Evolutionary conservation across 2,888 invertebrate genomes (phyloP).

Genomic region (Philereme vetulata): DNA sequence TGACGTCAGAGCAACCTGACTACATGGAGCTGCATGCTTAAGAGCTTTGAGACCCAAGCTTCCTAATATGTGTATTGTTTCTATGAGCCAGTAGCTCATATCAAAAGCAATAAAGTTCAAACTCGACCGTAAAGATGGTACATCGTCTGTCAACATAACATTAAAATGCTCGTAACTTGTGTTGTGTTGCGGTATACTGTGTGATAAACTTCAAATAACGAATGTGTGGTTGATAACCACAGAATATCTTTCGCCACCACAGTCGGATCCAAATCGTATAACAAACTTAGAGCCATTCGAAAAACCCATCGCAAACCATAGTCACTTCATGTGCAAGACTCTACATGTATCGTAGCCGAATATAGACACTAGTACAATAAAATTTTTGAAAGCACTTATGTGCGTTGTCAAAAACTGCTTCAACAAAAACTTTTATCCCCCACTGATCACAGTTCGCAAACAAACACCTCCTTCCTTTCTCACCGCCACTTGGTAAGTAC

Average conservation of each 20-base stretch:
- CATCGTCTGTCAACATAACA: conserved; percentile 2
- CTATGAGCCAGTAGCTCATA: not conserved
- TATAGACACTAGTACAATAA: too few relatives aligned
- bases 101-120: conserved; percentile 9
- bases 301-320: too few relatives aligned
- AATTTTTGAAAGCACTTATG: too few relatives aligned
- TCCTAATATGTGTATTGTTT: not conserved
- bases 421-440: not conserved
- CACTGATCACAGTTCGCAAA: not conserved
- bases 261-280: too few relatives aligned
- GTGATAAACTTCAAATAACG: conserved; percentile 8
- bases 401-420: too few relatives aligned
- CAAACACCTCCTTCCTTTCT: not conserved
- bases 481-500: not conserved
- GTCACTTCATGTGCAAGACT: too few relatives aligned
- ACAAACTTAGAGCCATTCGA: too few relatives aligned
- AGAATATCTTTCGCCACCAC: too few relatives aligned
- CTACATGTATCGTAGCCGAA: too few relatives aligned
- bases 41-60: conserved; percentile 3
- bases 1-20: conserved; percentile 68
- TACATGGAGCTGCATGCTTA: conserved; percentile 30
- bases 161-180: conserved; percentile 3
- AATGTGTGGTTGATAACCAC: not conserved
- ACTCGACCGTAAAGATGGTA: not conserved
- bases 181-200: not conserved